Conservation (phyloP, 1,140 invertebrate species). For the Brachionus asplanchnoidis region DNA sequence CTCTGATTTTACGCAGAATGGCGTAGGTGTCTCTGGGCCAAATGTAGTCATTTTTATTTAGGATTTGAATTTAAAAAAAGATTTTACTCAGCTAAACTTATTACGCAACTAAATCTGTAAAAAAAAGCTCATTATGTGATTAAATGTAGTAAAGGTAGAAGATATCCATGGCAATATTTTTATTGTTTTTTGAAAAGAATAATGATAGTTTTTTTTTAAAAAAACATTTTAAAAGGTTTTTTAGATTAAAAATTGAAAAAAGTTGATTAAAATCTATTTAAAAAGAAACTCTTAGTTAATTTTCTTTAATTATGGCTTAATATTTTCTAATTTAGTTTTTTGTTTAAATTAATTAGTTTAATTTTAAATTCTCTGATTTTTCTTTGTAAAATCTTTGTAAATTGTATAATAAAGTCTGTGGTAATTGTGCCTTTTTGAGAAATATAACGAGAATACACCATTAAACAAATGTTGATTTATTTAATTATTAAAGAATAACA, state of each 20-base stretch:
- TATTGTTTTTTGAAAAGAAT: background rate
- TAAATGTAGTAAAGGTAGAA: background rate
- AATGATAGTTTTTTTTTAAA: background rate
- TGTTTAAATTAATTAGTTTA: no score
- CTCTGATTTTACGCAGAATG: conserved; percentile 19
- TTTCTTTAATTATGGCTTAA: no score
- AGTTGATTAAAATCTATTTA: no score
- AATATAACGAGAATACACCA: no score
- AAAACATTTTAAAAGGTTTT: background rate
- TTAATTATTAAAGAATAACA: no score
- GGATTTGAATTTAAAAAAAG: background rate
- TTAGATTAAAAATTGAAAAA: background rate
- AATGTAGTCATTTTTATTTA: conserved; percentile 29
- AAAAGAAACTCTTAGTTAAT: no score
- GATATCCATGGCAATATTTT: conserved; percentile 9
- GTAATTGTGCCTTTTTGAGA: no score
- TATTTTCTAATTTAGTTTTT: no score
- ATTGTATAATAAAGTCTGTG: no score
- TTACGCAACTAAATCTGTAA: background rate
- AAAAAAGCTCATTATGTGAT: conserved; percentile 8
- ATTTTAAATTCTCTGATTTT: no score
- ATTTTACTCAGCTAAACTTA: background rate
- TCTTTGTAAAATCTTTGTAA: no score
- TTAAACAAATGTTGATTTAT: no score
- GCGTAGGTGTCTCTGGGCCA: conserved; percentile 2